A percentile compares a stretch with the other conserved stretches of the same genome.
Conservation (phyloP, 2,888 invertebrate species). For the Linyphia triangularis region DNA sequence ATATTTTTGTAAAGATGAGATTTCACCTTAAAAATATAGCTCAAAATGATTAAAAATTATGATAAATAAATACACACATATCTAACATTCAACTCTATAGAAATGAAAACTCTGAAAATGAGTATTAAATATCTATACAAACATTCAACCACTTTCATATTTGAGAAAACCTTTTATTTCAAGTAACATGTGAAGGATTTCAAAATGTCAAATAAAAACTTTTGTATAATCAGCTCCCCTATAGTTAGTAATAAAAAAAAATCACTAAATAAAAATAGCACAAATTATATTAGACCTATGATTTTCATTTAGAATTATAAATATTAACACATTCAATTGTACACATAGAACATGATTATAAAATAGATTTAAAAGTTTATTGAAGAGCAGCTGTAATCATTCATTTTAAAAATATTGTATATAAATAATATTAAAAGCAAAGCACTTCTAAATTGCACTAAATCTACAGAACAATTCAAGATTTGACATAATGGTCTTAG, state of each 20-base stretch:
- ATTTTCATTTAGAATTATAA: not conserved
- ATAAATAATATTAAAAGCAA: not conserved
- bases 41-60: not conserved
- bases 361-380: not conserved
- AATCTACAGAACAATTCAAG: slow-evolving; percentile 7
- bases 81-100: not conserved
- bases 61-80: not conserved
- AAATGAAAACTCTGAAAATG: not conserved
- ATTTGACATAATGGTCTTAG: slow-evolving; percentile 30
- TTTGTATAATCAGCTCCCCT: not conserved
- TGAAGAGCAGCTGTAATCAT: not conserved
- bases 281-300: not conserved
- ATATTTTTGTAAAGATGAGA: too few species aligned
- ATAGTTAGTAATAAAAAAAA: not conserved
- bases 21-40: not conserved
- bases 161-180: too few species aligned
- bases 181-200: too few species aligned
- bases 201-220: not conserved
- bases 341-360: not conserved
- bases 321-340: not conserved
- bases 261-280: too few species aligned
- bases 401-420: not conserved
- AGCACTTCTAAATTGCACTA: slow-evolving; percentile 8
- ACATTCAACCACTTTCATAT: not conserved
- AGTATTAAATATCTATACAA: not conserved